Evolutionary conservation across 2,888 invertebrate genomes (phyloP).

Genomic region (Harpalus rufipes): DNA sequence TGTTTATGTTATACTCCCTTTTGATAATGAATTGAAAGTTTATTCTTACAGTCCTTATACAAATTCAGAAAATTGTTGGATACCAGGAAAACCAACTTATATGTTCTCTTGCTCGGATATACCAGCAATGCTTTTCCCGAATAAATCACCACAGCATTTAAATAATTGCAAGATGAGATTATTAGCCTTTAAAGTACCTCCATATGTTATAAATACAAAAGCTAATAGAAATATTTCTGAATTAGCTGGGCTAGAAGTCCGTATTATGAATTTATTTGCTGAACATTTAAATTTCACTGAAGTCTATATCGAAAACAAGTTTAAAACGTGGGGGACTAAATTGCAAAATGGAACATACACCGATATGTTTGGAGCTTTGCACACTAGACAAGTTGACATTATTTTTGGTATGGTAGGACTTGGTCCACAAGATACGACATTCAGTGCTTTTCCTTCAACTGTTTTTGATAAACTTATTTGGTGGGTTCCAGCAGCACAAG

Average conservation of each 20-base stretch:
- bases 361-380: conserved; percentile 25
- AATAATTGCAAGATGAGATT: conserved; percentile 28
- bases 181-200: background rate
- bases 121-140: conserved; percentile 10
- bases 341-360: conserved; percentile 13
- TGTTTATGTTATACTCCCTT: conserved; percentile 5
- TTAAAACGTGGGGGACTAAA: conserved; percentile 14
- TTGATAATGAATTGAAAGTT: background rate
- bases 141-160: conserved; percentile 48
- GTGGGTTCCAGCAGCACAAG: conserved; percentile 59
- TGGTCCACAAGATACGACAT: background rate
- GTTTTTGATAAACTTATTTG: conserved; percentile 28
- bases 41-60: conserved; percentile 32
- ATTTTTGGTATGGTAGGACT: background rate
- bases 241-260: conserved; percentile 22
- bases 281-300: conserved; percentile 45
- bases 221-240: background rate
- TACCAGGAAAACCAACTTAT: background rate
- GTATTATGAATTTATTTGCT: conserved; percentile 29
- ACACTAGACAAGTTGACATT: background rate
- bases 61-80: background rate
- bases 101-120: conserved; percentile 1
- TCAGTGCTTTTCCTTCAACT: background rate
- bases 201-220: conserved; percentile 27
- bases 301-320: conserved; percentile 29